Base-by-base conservation (phyloP, 1,140 invertebrate species). In the Solenopsis invicta region DNA sequence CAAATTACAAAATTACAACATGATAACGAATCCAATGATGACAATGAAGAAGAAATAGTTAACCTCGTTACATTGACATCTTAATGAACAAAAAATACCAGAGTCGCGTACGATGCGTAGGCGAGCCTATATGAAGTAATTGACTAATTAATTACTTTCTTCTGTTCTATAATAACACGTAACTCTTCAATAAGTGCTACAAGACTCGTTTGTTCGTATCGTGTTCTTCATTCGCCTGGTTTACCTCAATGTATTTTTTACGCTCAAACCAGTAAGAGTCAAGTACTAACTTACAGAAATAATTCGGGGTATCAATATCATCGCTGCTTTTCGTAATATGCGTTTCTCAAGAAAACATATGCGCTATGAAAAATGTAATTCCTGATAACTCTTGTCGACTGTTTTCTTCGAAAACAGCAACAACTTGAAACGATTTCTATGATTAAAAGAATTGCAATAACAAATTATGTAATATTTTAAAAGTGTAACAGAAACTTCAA, bases 31-130 rank as follows among this genome's bases (percentile, higher is more conserved):
- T 41, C 77, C 90, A 93, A 92, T 90, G 91, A 92, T 89, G 81
- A 84, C 61, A 62, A 91, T 90, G 80, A 89, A 87, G 71, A 92
- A 92, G 90, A 87, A 93, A 91, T 90, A 92, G 74, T 95, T 95
- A 93, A 95, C 94, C 94, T 88, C 87, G 50, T 84, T 88, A 77
- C 92, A 94, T 94, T 94, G 92, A 93, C 93, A 92, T 93, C 81
- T 94, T 94, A 93, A 95, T 93, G 92, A 93, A 88, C 86, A 92
- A 92, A 90, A 93, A 89, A 85, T 93, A 91, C 56, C 37, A 85
- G 77, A 86, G 77, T 88, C 18, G 13, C 56, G 81, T 85, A 59
- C 29, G 62, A 18, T 50, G 87, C 90, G 93, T 95, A 88, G 94
- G 94, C 92, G 92, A 87, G 59, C 78, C 87, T 91, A 62, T 72